These are phyloP conservation scores for Xylota sylvarum DNA, from an alignment of 2,888 invertebrate genomes.

Conservation along the genomic window DNA sequence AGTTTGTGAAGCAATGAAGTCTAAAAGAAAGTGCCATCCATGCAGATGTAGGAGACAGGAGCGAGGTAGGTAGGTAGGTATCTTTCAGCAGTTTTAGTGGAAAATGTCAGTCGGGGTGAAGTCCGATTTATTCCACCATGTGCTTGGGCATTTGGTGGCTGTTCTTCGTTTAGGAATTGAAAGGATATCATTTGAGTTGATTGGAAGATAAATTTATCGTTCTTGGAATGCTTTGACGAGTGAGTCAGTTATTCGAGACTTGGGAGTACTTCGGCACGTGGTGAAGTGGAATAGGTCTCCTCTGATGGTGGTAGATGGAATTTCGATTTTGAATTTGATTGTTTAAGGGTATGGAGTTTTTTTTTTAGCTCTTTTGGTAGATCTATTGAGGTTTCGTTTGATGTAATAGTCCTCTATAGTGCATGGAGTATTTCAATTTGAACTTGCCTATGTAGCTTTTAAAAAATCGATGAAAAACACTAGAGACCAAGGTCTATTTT, in stretches of 20 bases:
- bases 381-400: no score
- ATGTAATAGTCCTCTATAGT: no score
- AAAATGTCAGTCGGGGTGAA: constrained; percentile 35
- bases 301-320: not conserved
- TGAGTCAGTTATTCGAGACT: constrained; percentile 33
- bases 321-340: not conserved
- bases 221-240: constrained; percentile 44
- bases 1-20: constrained; percentile 37
- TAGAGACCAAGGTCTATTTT: no score
- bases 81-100: constrained; percentile 17
- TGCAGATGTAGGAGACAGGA: constrained; percentile 7
- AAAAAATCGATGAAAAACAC: no score
- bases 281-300: not conserved
- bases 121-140: constrained; percentile 8
- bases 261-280: not conserved
- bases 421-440: no score
- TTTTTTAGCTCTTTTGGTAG: not conserved
- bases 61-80: not conserved
- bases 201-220: constrained; percentile 57
- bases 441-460: no score
- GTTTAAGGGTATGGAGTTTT: not conserved
- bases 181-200: constrained; percentile 66
- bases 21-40: constrained; percentile 38
- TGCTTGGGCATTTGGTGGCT: constrained; percentile 10
- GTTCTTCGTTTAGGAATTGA: constrained; percentile 24